A percentile compares a stretch with the other conserved stretches of the same genome.
These are phyloP conservation scores for Patiria miniata DNA, from an alignment of 35 echinoderm and acorn worm genomes.

Conservation along the genomic window DNA sequence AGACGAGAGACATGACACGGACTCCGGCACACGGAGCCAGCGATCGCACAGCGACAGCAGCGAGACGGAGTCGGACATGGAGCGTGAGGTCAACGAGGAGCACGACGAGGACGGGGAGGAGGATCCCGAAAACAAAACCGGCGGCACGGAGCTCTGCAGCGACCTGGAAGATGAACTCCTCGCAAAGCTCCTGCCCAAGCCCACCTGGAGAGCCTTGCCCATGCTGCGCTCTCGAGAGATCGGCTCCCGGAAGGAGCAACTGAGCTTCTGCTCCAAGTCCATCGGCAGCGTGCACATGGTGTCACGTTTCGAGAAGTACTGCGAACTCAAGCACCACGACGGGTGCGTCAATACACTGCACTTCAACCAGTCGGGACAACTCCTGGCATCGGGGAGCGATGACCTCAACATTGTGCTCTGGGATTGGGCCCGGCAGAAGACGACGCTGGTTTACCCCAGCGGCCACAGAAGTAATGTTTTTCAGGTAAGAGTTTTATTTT, in stretches of 20 bases:
- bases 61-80: constrained; percentile 16
- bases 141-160: constrained; percentile 31
- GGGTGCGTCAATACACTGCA: constrained; percentile 96
- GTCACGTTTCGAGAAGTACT: constrained; percentile 72
- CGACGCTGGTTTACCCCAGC: constrained; percentile 70
- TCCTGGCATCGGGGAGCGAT: constrained; percentile 88
- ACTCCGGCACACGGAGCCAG: neutral
- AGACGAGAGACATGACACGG: neutral
- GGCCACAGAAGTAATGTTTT: constrained; percentile 94
- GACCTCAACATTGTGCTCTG: constrained; percentile 84
- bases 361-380: constrained; percentile 77
- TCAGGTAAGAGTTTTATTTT: constrained; percentile 66
- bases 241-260: constrained; percentile 41
- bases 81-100: constrained; percentile 24
- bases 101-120: neutral
- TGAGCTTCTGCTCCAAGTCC: constrained; percentile 45
- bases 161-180: constrained; percentile 67
- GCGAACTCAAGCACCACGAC: constrained; percentile 67
- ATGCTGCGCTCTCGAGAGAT: constrained; percentile 49
- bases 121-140: neutral
- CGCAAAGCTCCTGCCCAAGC: constrained; percentile 27
- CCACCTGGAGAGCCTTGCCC: constrained; percentile 43
- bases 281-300: constrained; percentile 65
- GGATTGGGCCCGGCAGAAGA: constrained; percentile 78
- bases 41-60: neutral